Base-by-base conservation (phyloP, 1,140 invertebrate genomes). In the Procambarus clarkii region DNA sequence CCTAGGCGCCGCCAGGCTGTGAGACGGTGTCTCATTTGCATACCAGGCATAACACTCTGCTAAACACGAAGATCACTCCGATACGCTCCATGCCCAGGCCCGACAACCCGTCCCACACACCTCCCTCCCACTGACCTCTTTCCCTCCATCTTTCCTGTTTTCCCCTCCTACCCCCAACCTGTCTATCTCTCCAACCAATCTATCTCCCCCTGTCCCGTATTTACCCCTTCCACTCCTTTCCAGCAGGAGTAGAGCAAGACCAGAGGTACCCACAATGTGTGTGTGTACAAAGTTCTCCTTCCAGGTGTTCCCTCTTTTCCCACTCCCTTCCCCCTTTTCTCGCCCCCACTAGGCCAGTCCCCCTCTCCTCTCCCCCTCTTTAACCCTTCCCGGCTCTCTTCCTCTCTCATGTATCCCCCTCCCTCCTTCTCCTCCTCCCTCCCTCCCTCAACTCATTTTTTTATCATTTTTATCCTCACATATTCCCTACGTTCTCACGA, bases 51-150 rank as follows among this genome's bases (percentile, higher is more conserved):
- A 85, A 85, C 83, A 85, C 84, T 86, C 84, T 24, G 84, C 84
- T 86, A 86, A 86, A 86, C 84, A 86, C 84, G 84, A 11, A 86
- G 84, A 86, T 86, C 84, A 69, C 54, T 45, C 84, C 84, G 69
- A 86, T 83, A 83, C 84, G 71, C 84, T 44, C 84, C 45, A 18
- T 44, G 9, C 84, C 71, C 60, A 64, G 7, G 34, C 34, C 34
- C 2, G 13, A 0, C 54, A 7, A 58, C 54, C 54, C 7, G 7
- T 13, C 54, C 54, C 7, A 58, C 18, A 64, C 60, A 9, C 60
- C 11, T 21, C 9, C 54, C 54, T 9, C 54, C 54, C 54, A 58
- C 54, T 13, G 34, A 58, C 60, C 60, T 21, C 60, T 64, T 4
- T 18, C 3, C 60, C 60, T 21, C 60, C 60, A 3, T 18, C 11